A percentile compares a stretch with the other conserved stretches of the same genome.
These are phyloP conservation scores for Motacilla tschutschensis DNA, from an alignment of 2,113 vertebrate genomes.

Conservation along the genomic window DNA sequence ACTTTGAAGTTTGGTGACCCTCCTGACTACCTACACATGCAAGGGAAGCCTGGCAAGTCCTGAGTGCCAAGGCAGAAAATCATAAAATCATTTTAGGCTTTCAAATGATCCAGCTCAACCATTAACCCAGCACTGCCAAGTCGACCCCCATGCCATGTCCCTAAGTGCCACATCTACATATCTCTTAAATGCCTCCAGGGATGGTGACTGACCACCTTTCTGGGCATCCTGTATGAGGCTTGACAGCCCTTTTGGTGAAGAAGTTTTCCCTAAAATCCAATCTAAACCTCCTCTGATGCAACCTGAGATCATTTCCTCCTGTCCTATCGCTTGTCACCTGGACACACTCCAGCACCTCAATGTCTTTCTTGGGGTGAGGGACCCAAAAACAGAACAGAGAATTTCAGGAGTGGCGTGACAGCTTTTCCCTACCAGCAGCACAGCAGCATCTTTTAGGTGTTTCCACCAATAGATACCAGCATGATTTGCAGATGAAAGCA, in stretches of 20 bases:
- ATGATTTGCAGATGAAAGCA: background rate
- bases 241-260: background rate
- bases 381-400: background rate
- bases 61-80: background rate
- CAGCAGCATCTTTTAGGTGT: no score
- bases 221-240: background rate
- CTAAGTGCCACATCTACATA: background rate
- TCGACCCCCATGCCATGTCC: background rate
- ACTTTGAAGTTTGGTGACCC: background rate
- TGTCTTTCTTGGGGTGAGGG: background rate
- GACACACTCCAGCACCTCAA: background rate
- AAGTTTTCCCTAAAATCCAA: background rate
- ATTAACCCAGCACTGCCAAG: background rate
- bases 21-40: background rate
- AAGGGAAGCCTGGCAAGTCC: background rate
- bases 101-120: background rate
- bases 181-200: background rate
- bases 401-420: background rate
- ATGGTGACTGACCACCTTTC: background rate
- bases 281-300: background rate
- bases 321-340: background rate
- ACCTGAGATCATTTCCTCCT: background rate
- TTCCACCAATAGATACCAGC: background rate
- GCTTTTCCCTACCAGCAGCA: background rate
- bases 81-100: background rate